Percentiles rank a stretch among this genome's conserved stretches.
phyloP scores from a whole-genome alignment of 2,797 vertebrate genomes.

The Pelochelys cantorii region DNA sequence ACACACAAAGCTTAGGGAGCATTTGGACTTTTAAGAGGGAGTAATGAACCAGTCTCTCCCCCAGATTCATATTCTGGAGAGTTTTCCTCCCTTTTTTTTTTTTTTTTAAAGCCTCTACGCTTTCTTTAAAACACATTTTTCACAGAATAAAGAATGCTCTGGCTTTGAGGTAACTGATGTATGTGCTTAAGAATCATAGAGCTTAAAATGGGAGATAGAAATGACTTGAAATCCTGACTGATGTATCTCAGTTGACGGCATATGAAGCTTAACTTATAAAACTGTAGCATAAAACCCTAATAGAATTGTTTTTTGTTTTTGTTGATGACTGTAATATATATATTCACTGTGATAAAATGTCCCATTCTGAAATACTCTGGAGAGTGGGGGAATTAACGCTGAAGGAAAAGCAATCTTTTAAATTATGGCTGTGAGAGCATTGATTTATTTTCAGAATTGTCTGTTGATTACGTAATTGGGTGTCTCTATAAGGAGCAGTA shows the following conservation, averaged over 20 bases:
- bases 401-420: not conserved
- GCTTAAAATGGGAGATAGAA: not conserved
- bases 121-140: not conserved
- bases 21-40: not conserved
- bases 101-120: not conserved
- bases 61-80: not conserved
- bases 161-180: not conserved
- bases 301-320: not conserved
- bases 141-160: not conserved
- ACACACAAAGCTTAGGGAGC: not conserved
- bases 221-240: not conserved
- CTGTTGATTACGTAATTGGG: not conserved
- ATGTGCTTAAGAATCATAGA: not conserved
- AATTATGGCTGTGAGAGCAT: not conserved
- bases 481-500: not conserved
- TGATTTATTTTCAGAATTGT: not conserved
- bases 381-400: not conserved
- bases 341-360: not conserved
- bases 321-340: not conserved
- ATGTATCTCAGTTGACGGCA: not conserved
- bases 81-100: not conserved
- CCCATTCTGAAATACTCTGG: conserved; percentile 1
- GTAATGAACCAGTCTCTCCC: not conserved
- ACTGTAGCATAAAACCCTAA: not conserved
- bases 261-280: not conserved